Evolutionary conservation across 2,888 invertebrate species (phyloP), one percentile per base, ranked within the genome.

Genomic region (Autographa gamma): DNA sequence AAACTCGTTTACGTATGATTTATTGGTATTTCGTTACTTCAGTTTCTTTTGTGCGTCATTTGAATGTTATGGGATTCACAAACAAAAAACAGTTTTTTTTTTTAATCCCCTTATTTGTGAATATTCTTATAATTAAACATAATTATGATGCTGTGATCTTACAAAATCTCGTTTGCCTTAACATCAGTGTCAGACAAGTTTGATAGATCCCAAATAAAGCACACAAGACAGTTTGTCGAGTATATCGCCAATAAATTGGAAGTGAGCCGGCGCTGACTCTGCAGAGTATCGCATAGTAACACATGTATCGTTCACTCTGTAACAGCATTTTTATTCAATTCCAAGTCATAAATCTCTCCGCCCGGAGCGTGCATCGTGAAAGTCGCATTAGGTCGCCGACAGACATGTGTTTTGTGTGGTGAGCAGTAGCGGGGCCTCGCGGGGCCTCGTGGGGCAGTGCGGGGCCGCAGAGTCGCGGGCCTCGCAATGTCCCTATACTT

Each of bases 401-500:
- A 62, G 71, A 63, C 66, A 56, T 48, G 54, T n/a, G 11, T 41
- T 48, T 61, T 67, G 56, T 48, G 66, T 72, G 31, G 32, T 34
- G 54, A 63, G 62, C 67, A 63, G 34, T 19, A 16, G 54, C 66
- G 7, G 14, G n/a, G 65, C 13, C 11, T 34, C 32, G 52, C 9
- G 16, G 11, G 38, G 3, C 11, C 2, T 6, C 56, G 18, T 18
- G 38, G 11, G 9, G 38, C 54, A 18, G 18, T 19, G 56, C 18
- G 14, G 14, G 14, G 19, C n/a, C 16, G 63, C 13, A 5, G 11
- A 19, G 63, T 63, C 66, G 63, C 63, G 56, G 60, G 65, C 56
- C 11, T 7, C 60, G 43, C 60, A 25, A 25, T 54, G 59, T 66
- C 60, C 60, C 9, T 9, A 34, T 34, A 68, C 70, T 68, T 67